Conservation (phyloP, 2,888 invertebrate genomes). For the Syrista parreyssii region DNA sequence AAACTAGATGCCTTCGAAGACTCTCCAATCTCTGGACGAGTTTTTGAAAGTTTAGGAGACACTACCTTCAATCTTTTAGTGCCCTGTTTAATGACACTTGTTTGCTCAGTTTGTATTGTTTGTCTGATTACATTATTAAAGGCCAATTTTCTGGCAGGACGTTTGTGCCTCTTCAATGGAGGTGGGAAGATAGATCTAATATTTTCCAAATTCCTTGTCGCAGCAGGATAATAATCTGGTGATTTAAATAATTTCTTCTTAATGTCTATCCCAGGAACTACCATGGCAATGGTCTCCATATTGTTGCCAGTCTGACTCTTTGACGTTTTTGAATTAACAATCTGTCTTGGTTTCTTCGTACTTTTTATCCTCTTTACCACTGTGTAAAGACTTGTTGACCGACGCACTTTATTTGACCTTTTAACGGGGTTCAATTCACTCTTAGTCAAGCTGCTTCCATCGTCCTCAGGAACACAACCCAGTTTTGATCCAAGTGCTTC, state of each 20-base stretch:
- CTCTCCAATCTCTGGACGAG: constrained; percentile 46
- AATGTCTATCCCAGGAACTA: not conserved
- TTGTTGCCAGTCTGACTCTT: constrained; percentile 41
- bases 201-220: constrained; percentile 9
- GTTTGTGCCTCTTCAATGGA: constrained; percentile 15
- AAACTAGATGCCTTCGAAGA: constrained; percentile 27
- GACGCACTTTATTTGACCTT: constrained; percentile 47
- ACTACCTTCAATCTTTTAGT: constrained; percentile 54
- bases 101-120: constrained; percentile 37
- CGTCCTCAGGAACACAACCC: constrained; percentile 31
- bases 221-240: constrained; percentile 19
- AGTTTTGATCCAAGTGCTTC: constrained; percentile 42
- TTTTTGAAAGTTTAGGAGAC: constrained; percentile 39
- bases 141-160: constrained; percentile 20
- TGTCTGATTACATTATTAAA: constrained; percentile 22
- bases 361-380: constrained; percentile 52
- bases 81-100: constrained; percentile 49
- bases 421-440: constrained; percentile 37
- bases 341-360: constrained; percentile 45
- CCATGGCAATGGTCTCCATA: constrained; percentile 7
- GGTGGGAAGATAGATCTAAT: constrained; percentile 12
- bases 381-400: constrained; percentile 47
- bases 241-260: constrained; percentile 33
- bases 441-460: constrained; percentile 34
- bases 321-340: constrained; percentile 33